Percentiles rank a stretch among this genome's conserved stretches.
Conservation (phyloP, 2,113 vertebrate species). For the Psittacula cyanocephala region DNA sequence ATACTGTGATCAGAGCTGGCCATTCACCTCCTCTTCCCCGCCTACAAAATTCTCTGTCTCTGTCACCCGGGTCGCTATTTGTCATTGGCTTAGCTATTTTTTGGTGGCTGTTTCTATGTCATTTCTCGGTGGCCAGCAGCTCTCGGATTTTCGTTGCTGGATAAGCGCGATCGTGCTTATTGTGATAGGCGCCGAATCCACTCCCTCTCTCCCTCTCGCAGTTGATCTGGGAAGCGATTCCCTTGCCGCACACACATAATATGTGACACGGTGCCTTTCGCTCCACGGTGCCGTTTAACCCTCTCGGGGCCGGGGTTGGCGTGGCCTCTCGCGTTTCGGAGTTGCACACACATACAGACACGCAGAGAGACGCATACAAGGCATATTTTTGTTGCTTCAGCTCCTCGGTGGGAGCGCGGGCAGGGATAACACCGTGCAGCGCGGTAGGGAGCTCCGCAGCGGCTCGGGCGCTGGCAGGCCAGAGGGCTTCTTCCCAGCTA, state of each 20-base stretch:
- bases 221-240: neutral
- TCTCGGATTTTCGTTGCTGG: conserved; percentile 1
- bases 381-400: neutral
- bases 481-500: neutral
- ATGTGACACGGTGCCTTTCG: conserved; percentile 53
- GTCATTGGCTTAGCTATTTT: conserved; percentile 57
- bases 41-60: conserved; percentile 54
- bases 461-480: conserved; percentile 6
- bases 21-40: conserved; percentile 68
- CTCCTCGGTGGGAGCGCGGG: neutral
- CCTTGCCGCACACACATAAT: neutral
- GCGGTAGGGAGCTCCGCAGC: neutral
- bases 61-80: conserved; percentile 63
- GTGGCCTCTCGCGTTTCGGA: neutral
- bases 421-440: neutral
- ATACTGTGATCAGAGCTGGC: conserved; percentile 41
- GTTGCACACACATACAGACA: neutral
- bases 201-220: neutral
- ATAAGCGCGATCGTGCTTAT: neutral
- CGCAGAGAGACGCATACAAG: neutral
- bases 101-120: conserved; percentile 59
- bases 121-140: conserved; percentile 44
- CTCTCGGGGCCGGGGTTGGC: neutral
- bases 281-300: conserved; percentile 55
- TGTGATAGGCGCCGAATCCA: conserved; percentile 14